A percentile compares a stretch with the other conserved stretches of the same genome.
Evolutionary conservation across 1,140 invertebrate genomes (phyloP).

Genomic region (Hestina assimilis): DNA sequence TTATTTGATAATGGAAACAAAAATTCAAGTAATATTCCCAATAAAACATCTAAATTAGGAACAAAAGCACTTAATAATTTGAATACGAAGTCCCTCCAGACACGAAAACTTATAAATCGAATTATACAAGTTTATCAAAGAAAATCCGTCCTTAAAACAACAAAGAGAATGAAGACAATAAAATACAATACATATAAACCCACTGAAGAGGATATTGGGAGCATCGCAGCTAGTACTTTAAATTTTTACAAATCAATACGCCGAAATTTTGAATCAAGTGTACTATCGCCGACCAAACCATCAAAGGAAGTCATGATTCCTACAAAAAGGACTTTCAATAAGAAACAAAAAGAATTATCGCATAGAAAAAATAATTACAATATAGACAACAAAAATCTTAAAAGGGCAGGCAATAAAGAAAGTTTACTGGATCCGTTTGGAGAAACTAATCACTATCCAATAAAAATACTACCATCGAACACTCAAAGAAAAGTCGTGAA

Average conservation of each 20-base stretch:
- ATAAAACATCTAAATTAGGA: neutral
- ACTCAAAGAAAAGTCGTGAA: constrained; percentile 34
- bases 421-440: constrained; percentile 28
- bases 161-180: constrained; percentile 21
- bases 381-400: neutral
- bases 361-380: neutral
- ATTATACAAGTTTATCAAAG: neutral
- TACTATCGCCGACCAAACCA: too few relatives aligned
- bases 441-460: constrained; percentile 40
- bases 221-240: neutral
- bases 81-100: neutral
- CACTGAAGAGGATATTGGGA: constrained; percentile 32
- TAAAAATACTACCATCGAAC: constrained; percentile 25
- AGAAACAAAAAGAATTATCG: neutral
- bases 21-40: neutral
- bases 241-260: neutral
- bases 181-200: constrained; percentile 35
- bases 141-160: too few relatives aligned
- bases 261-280: neutral
- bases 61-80: neutral
- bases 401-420: neutral
- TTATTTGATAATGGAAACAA: too few relatives aligned
- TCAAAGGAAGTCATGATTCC: too few relatives aligned
- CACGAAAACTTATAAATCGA: neutral
- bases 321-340: too few relatives aligned